A percentile compares a stretch with the other conserved stretches of the same genome.
Conservation (phyloP, 2,797 vertebrate genomes). For the Bucorvus abyssinicus region DNA sequence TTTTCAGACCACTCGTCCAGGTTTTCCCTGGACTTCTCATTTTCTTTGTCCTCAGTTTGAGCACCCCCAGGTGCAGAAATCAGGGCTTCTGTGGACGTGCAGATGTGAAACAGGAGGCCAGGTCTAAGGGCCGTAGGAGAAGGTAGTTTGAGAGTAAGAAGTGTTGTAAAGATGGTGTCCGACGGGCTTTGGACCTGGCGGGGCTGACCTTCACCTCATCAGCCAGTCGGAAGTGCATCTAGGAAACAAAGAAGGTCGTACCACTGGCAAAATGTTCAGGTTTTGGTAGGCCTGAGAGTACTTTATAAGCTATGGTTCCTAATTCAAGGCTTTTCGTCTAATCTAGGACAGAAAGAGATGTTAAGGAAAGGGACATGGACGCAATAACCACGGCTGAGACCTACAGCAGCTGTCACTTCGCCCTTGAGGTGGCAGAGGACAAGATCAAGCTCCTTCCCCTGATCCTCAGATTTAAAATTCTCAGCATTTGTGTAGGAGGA, state of each 20-base stretch:
- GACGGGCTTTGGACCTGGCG: neutral
- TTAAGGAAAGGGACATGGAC: neutral
- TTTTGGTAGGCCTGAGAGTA: neutral
- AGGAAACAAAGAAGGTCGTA: neutral
- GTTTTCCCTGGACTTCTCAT: neutral
- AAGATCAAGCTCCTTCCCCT: neutral
- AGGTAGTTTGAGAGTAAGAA: neutral
- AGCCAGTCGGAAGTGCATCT: neutral
- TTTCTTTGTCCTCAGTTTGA: neutral
- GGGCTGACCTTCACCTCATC: neutral
- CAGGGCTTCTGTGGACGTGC: rapidly evolving
- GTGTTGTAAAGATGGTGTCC: neutral
- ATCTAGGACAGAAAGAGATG: neutral
- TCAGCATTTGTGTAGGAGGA: neutral
- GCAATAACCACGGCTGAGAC: neutral
- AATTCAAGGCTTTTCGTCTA: neutral
- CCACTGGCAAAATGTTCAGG: neutral
- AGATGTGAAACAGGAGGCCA: neutral
- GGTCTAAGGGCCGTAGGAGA: neutral
- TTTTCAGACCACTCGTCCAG: neutral
- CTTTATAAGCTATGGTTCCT: neutral
- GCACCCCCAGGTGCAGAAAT: neutral
- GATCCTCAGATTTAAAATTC: rapidly evolving
- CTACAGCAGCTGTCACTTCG: neutral
- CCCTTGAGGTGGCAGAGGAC: neutral